A percentile compares a stretch with the other conserved stretches of the same genome.
Evolutionary conservation across 2,797 vertebrate genomes (phyloP).

Genomic region (Acridotheres tristis): DNA sequence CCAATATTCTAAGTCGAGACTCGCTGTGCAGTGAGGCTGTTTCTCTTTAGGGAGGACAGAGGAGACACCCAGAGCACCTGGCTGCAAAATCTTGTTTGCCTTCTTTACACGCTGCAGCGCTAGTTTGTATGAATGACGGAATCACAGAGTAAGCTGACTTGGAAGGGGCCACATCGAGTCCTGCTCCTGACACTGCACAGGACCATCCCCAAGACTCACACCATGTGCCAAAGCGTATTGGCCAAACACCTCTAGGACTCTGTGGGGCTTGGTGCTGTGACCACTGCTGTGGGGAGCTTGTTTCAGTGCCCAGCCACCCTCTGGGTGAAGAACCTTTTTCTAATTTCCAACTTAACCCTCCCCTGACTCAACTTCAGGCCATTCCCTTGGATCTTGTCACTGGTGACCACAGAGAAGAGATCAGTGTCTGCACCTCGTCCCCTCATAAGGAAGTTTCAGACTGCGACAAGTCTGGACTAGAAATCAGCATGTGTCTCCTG

Average conservation of each 20-base stretch:
- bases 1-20: neutral
- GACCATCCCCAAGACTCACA: fast-evolving
- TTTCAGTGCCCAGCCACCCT: too few relatives aligned
- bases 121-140: neutral
- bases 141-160: fast-evolving
- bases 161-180: neutral
- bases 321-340: neutral
- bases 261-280: neutral
- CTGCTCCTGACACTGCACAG: neutral
- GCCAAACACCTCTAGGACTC: too few relatives aligned
- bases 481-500: neutral
- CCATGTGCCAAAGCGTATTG: neutral
- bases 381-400: neutral
- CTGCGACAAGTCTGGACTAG: fast-evolving
- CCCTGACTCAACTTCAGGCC: neutral
- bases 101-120: fast-evolving
- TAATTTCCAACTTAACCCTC: neutral
- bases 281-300: neutral
- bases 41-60: neutral
- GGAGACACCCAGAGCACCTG: neutral
- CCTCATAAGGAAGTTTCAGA: neutral
- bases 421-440: neutral
- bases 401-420: neutral
- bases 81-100: too few relatives aligned
- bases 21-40: neutral